A percentile compares a stretch with the other conserved stretches of the same genome.
Conservation (phyloP, 2,113 vertebrate genomes). For the Pollimyrus isidori region DNA sequence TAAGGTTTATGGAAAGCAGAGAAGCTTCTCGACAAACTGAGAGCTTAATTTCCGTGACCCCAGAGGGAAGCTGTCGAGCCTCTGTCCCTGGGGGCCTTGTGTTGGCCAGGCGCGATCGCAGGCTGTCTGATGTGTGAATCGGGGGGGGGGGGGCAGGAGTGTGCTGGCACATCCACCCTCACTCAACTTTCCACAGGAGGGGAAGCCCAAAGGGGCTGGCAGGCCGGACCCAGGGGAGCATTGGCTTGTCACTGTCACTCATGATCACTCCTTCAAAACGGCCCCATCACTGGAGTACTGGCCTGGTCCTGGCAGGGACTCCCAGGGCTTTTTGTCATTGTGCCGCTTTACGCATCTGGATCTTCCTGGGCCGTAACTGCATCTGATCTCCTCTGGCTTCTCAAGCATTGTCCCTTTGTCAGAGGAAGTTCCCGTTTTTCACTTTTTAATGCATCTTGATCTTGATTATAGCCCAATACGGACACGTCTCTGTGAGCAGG, state of each 20-base stretch:
- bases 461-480: background rate
- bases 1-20: background rate
- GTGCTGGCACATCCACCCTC: background rate
- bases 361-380: background rate
- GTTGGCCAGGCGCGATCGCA: background rate
- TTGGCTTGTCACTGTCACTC: background rate
- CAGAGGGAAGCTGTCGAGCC: background rate
- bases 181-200: background rate
- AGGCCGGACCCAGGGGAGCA: background rate
- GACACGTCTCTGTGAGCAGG: background rate
- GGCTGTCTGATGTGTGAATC: background rate
- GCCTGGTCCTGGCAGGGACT: background rate
- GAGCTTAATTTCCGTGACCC: background rate
- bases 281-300: background rate
- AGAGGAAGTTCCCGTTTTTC: background rate
- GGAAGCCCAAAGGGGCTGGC: slow-evolving; percentile 4
- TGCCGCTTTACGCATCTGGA: too few species aligned
- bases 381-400: background rate
- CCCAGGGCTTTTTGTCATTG: background rate
- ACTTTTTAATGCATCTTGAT: background rate
- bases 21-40: background rate
- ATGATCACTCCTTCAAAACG: background rate
- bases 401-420: background rate
- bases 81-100: background rate
- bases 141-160: background rate